phyloP scores from a whole-genome alignment of 2,113 vertebrate genomes.

The Fukomys damarensis region DNA sequence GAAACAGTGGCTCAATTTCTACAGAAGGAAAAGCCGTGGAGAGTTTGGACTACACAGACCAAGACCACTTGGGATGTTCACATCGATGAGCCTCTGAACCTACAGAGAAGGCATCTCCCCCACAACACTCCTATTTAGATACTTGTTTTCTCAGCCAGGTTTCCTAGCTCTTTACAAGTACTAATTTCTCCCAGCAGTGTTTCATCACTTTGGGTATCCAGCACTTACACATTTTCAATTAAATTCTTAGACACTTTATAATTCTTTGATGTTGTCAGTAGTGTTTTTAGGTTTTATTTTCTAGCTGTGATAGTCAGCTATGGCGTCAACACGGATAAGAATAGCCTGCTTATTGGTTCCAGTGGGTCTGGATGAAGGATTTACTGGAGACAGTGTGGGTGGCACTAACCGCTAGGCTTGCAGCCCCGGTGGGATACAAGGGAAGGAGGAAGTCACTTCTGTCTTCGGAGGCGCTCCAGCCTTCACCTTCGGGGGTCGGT shows the following conservation, averaged over 20 bases:
- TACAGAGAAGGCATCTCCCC: too few relatives aligned
- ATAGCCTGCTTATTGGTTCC: background rate
- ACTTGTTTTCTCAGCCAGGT: background rate
- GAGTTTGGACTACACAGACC: background rate
- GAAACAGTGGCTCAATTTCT: background rate
- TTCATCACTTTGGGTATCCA: too few relatives aligned
- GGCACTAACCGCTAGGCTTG: background rate
- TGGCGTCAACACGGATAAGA: background rate
- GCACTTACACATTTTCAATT: background rate
- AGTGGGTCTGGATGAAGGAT: background rate
- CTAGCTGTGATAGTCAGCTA: background rate
- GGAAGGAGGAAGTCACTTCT: too few relatives aligned
- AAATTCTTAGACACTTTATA: background rate
- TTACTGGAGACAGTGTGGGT: background rate
- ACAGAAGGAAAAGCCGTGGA: background rate
- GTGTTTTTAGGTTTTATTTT: background rate
- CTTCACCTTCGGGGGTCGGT: background rate
- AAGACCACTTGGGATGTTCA: background rate
- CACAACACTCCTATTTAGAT: background rate
- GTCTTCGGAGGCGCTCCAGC: background rate
- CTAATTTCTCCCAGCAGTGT: background rate
- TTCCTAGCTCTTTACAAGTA: background rate
- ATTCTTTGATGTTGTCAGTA: background rate
- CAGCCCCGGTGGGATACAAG: background rate
- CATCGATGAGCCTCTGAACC: background rate